Evolutionary conservation across 2,888 invertebrate species (phyloP).

Genomic region (Asteroscopus sphinx): DNA sequence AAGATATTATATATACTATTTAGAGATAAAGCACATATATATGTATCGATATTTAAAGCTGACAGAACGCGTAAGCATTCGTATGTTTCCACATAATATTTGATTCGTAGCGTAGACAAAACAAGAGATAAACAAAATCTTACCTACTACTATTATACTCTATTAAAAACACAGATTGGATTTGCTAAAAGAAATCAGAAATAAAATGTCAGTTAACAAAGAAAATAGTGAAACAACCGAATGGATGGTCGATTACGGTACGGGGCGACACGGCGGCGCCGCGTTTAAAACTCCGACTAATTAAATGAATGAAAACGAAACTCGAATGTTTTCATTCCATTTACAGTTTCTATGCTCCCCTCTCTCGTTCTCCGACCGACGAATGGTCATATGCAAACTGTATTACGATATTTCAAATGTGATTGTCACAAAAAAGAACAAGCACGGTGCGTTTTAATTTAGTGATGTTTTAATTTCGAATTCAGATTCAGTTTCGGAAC

Average conservation of each 20-base stretch:
- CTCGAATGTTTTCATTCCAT: slow-evolving; percentile 88
- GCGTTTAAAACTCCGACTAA: slow-evolving; percentile 83
- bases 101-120: no score
- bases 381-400: slow-evolving; percentile 77
- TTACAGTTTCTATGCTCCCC: slow-evolving; percentile 78
- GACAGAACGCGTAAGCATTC: no score
- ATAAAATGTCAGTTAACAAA: slow-evolving; percentile 57
- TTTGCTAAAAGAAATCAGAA: slow-evolving; percentile 54
- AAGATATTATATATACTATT: no score
- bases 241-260: slow-evolving; percentile 74
- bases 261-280: slow-evolving; percentile 81
- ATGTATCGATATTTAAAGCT: no score
- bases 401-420: slow-evolving; percentile 71
- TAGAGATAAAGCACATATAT: no score
- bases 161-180: slow-evolving; percentile 49
- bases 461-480: slow-evolving; percentile 22
- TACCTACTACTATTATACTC: slow-evolving; percentile 16
- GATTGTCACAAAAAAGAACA: slow-evolving; percentile 58
- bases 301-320: slow-evolving; percentile 88
- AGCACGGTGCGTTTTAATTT: slow-evolving; percentile 58
- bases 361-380: slow-evolving; percentile 61
- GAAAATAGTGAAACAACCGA: slow-evolving; percentile 70
- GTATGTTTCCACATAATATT: no score
- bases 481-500: not conserved
- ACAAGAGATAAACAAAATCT: no score